These are phyloP conservation scores for Artemia sinica DNA, from an alignment of 2,888 invertebrate species.

Conservation along the genomic window DNA sequence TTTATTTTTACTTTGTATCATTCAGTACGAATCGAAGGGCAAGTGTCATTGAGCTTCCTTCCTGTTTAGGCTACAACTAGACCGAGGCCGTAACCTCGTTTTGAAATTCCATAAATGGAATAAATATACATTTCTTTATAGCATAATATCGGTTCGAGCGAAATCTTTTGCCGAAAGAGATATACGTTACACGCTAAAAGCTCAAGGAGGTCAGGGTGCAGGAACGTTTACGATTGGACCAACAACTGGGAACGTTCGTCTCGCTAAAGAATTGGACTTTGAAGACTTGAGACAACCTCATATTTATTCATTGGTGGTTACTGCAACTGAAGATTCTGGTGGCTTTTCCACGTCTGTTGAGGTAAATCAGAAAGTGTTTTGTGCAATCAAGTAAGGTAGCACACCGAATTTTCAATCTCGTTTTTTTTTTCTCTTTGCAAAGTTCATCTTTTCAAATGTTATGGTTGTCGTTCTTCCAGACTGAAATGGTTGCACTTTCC, in stretches of 20 bases:
- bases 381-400: not conserved
- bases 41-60: too few species aligned
- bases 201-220: conserved; percentile 73
- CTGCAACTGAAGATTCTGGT: conserved; percentile 91
- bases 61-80: too few species aligned
- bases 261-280: conserved; percentile 88
- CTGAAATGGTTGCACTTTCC: not conserved
- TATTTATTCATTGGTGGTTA: conserved; percentile 62
- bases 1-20: too few species aligned
- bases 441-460: not conserved
- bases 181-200: conserved; percentile 84
- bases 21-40: too few species aligned
- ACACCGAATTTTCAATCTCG: not conserved
- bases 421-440: not conserved
- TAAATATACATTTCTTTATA: conserved; percentile 32
- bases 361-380: conserved; percentile 36
- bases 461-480: not conserved
- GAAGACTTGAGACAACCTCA: conserved; percentile 88
- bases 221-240: conserved; percentile 90
- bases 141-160: conserved; percentile 89
- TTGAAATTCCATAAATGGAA: too few species aligned
- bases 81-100: too few species aligned
- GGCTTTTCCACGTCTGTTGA: conserved; percentile 88
- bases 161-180: conserved; percentile 92
- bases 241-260: conserved; percentile 80